A percentile compares a stretch with the other conserved stretches of the same genome.
phyloP scores from a whole-genome alignment of 2,797 vertebrate genomes.

The Alcedo quadribrachys region DNA sequence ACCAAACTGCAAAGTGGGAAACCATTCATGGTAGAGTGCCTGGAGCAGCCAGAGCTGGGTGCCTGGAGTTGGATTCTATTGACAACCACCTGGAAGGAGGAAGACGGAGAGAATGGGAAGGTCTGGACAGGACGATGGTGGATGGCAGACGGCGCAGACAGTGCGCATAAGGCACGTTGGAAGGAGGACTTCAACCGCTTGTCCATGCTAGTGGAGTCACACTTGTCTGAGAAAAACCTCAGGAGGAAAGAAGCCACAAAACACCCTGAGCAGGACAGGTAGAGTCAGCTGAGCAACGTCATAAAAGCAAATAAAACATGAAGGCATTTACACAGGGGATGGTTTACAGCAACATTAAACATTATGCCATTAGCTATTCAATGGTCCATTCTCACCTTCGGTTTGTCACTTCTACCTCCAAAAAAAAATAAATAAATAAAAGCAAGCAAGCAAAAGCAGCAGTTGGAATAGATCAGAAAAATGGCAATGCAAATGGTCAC shows the following conservation, averaged over 20 bases:
- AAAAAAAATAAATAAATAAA: too few species aligned
- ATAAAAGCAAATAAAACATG: background rate
- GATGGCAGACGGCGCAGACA: background rate
- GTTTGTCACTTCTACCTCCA: background rate
- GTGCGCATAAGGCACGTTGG: background rate
- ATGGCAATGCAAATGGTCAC: background rate
- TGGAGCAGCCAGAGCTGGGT: background rate
- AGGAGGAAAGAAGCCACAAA: conserved; percentile 6
- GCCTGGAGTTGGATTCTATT: background rate
- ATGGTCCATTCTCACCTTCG: background rate
- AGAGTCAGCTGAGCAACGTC: background rate
- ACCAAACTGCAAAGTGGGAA: fast-evolving
- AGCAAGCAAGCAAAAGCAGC: conserved; percentile 25
- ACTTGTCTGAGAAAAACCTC: background rate
- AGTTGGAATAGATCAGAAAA: background rate
- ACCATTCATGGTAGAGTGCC: fast-evolving
- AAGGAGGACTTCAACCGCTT: background rate
- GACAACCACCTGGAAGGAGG: conserved; percentile 46
- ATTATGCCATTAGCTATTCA: background rate
- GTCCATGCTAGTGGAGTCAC: background rate
- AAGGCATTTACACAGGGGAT: background rate
- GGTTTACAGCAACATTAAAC: background rate
- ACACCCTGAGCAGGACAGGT: background rate
- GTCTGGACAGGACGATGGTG: background rate
- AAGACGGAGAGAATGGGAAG: conserved; percentile 14